Percentiles rank a stretch among this genome's conserved stretches.
These are phyloP conservation scores for Syngnathus rostellatus DNA, from an alignment of 2,797 vertebrate genomes.

Conservation along the genomic window DNA sequence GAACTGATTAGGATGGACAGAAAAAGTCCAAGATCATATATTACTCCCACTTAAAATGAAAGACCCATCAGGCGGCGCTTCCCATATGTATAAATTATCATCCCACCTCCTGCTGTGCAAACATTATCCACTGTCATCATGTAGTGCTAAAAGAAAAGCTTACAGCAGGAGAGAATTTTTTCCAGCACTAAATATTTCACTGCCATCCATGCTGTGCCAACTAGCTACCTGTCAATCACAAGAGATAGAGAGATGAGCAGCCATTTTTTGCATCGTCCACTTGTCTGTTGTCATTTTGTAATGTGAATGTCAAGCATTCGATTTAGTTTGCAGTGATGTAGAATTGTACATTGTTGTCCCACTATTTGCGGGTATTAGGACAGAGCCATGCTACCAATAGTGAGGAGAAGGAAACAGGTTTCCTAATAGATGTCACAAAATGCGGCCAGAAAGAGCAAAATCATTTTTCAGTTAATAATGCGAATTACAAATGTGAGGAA, in stretches of 20 bases:
- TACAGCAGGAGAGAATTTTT: not conserved
- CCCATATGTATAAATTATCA: not conserved
- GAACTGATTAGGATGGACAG: slow-evolving; percentile 16
- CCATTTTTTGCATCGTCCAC: not conserved
- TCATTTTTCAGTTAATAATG: too few relatives aligned
- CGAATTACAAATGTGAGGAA: too few relatives aligned
- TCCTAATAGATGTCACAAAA: too few relatives aligned
- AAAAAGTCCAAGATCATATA: not conserved
- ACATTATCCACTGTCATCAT: not conserved
- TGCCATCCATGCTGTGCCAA: not conserved
- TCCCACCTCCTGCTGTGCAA: not conserved
- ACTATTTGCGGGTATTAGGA: too few relatives aligned
- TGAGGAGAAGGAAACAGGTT: too few relatives aligned
- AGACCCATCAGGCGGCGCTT: not conserved
- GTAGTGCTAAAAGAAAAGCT: not conserved
- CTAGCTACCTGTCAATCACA: not conserved
- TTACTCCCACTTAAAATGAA: not conserved
- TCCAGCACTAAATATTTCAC: not conserved
- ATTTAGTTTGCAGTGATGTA: too few relatives aligned
- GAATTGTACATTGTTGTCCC: too few relatives aligned
- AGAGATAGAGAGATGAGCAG: not conserved
- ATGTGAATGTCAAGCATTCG: not conserved
- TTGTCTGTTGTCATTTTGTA: not conserved
- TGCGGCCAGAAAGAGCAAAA: too few relatives aligned
- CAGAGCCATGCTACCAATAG: too few relatives aligned